A percentile compares a stretch with the other conserved stretches of the same genome.
Evolutionary conservation across 2,113 vertebrate species (phyloP).

Genomic region (Holacanthus passer): DNA sequence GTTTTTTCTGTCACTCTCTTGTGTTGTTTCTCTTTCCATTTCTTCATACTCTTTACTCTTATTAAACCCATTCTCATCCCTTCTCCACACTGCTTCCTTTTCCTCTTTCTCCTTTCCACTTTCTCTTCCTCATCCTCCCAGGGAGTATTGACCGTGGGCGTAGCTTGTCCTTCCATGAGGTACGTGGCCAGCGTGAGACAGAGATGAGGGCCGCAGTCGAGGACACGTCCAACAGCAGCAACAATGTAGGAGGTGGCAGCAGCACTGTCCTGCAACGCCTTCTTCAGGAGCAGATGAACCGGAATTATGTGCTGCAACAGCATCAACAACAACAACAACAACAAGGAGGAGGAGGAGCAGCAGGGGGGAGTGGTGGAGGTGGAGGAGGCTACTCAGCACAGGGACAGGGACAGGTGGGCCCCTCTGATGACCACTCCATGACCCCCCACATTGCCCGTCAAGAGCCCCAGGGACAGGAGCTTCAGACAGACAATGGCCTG

Average conservation of each 20-base stretch:
- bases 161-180: slow-evolving; percentile 90
- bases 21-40: not conserved
- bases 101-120: not conserved
- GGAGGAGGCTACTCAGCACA: slow-evolving; percentile 76
- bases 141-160: slow-evolving; percentile 88
- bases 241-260: slow-evolving; percentile 84
- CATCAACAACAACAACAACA: slow-evolving; percentile 81
- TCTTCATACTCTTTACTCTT: not conserved
- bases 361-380: slow-evolving; percentile 6
- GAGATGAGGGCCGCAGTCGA: slow-evolving; percentile 97
- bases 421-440: slow-evolving; percentile 90
- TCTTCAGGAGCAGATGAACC: slow-evolving; percentile 98
- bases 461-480: slow-evolving; percentile 98
- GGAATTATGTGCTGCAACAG: slow-evolving; percentile 89
- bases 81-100: not conserved
- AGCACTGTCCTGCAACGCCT: slow-evolving; percentile 95
- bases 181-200: slow-evolving; percentile 82
- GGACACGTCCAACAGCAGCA: slow-evolving; percentile 87
- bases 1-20: not conserved
- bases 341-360: slow-evolving; percentile 72
- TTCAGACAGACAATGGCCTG: slow-evolving; percentile 93
- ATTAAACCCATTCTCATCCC: not conserved
- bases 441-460: slow-evolving; percentile 94
- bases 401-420: slow-evolving; percentile 72
- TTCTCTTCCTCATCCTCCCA: slow-evolving; percentile 57